phyloP scores from a whole-genome alignment of 2,797 vertebrate species.

The Arremon aurantiirostris region DNA sequence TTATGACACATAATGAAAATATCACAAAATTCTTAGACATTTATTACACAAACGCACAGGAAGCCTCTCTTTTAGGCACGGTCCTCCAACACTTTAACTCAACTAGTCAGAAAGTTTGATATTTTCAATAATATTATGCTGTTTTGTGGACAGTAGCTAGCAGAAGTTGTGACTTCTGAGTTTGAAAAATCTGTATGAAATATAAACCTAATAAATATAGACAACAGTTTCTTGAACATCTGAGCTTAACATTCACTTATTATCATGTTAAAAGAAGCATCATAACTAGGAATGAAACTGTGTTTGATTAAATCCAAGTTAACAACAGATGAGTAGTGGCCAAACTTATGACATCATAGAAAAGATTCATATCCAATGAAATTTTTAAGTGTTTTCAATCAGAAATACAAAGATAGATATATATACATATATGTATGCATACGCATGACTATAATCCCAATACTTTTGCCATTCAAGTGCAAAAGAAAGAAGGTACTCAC shows the following conservation, averaged over 20 bases:
- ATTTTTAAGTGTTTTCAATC: background rate
- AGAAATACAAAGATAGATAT: background rate
- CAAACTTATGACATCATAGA: background rate
- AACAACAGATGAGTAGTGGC: background rate
- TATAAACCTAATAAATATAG: background rate
- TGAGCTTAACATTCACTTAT: background rate
- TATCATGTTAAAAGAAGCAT: background rate
- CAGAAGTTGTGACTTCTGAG: background rate
- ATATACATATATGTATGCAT: rapidly evolving
- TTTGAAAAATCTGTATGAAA: background rate
- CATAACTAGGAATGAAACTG: background rate
- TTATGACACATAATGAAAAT: background rate
- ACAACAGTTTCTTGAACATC: background rate
- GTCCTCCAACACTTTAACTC: background rate
- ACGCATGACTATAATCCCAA: rapidly evolving
- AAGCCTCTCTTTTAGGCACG: background rate
- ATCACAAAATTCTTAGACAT: background rate
- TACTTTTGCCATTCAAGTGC: background rate
- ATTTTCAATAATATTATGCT: background rate
- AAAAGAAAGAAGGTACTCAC: background rate
- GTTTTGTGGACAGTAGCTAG: background rate
- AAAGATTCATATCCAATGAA: background rate
- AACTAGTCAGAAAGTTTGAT: background rate
- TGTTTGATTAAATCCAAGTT: background rate
- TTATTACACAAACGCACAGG: background rate